Base-by-base conservation (phyloP, 2,113 vertebrate species). In the Paracanthobrama guichenoti region DNA sequence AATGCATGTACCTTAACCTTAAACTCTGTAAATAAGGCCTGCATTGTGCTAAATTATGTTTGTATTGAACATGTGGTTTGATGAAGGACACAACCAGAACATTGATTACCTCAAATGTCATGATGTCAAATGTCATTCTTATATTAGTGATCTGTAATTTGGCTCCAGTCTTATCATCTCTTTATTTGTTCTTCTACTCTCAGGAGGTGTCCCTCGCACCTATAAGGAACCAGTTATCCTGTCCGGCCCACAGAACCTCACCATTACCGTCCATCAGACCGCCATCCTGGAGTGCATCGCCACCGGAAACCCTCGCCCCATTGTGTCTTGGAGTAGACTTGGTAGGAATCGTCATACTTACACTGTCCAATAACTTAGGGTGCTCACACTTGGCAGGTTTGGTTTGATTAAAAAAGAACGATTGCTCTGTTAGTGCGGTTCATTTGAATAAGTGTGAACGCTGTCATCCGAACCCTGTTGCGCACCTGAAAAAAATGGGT, bases 221-320 rank as follows among this genome's bases (percentile, higher is more conserved):
- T 95, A 92, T 84, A 88, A 93, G 86, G 94, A 95, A 35, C 95
- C 94, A 0, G 86, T 94, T 55, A 95, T 95, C 86, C 89, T 94
- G 57, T 95, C 94, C 0, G 92, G 96, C 11, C 95, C 95, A 2
- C 96, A 95, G 91, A 95, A 95, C 81, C 91, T 94, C 74, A 95
- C 91, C n/a, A 92, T 96, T 84, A 94, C 91, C 0, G 86, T 94
- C 6, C 95, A 95, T 76, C 93, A 93, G 90, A 96, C 90, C 0
- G 93, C 91, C 71, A 94, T 94, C 86, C 84, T 94, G 88, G 94
- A 95, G 44, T 94, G 94, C 81, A 93, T 93, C 0, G 94, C 94
- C 85, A 93, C 93, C 0, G 91, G 94, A 24, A 94, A 94, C 89
- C 94, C 91, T 0, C 71, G 84, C 1, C 94, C 94, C 1, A 94